Percentiles rank a stretch among this genome's conserved stretches.
Conservation (phyloP, 2,113 vertebrate species). For the Uria lomvia region DNA sequence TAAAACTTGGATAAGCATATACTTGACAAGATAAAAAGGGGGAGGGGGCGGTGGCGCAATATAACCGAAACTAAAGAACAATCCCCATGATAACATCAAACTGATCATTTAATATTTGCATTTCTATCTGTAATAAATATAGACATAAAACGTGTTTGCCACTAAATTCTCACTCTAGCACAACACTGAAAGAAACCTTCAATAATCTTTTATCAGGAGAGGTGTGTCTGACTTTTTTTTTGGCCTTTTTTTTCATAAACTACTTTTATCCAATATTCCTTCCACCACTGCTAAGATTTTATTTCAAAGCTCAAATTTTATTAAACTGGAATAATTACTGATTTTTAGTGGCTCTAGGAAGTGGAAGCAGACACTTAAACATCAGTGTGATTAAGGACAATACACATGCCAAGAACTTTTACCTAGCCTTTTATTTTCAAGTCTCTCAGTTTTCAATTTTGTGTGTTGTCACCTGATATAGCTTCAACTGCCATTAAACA, state of each 20-base stretch:
- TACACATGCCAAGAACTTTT: background rate
- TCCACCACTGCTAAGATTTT: background rate
- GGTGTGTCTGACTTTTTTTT: background rate
- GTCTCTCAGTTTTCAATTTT: background rate
- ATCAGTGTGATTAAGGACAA: background rate
- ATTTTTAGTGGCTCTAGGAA: background rate
- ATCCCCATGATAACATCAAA: background rate
- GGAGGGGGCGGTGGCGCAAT: rapidly evolving
- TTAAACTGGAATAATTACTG: background rate
- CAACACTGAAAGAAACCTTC: background rate
- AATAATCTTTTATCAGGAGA: background rate
- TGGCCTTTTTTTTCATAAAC: background rate
- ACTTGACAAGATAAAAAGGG: background rate
- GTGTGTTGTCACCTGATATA: background rate
- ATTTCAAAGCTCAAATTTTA: background rate
- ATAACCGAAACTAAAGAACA: background rate
- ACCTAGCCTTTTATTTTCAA: background rate
- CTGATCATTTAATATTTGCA: background rate
- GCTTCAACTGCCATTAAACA: background rate
- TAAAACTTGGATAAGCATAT: background rate
- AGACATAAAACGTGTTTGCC: background rate
- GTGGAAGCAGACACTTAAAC: background rate
- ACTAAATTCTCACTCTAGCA: background rate
- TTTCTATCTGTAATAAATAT: background rate
- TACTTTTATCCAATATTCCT: background rate